Evolutionary conservation across 2,113 vertebrate genomes (phyloP), one percentile per base, ranked within the genome.

Genomic region (Entosphenus tridentatus): DNA sequence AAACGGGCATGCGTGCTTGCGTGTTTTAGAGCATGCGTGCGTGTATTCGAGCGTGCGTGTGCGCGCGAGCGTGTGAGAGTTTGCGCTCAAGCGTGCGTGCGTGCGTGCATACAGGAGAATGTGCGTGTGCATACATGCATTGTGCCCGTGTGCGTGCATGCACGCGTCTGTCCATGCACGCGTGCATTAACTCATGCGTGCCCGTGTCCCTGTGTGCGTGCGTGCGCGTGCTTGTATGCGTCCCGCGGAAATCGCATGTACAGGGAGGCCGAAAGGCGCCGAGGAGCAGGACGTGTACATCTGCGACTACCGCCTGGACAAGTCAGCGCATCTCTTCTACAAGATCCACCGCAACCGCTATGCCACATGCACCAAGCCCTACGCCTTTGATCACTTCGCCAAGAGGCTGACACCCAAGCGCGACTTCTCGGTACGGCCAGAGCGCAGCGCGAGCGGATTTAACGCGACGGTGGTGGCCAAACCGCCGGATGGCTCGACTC

Each of bases 281-380:
- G n/a, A 11, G 21, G 62, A 65, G 21, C n/a, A 65, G 62, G 62
- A 65, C 2, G 21, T 65, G n/a, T 65, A 65, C 62, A 65, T 65
- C 62, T 65, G 62, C 10, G 62, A 65, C 62, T 65, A 65, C 21
- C 62, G 62, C 62, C 62, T 65, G n/a, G 62, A 65, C 62, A 65
- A 65, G 10, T 65, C 62, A 8, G 62, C 62, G 10, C 62, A 65
- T 18, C 62, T 65, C 62, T 65, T 65, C 10, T 65, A 65, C 21
- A 65, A 65, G 62, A 65, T 65, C 62, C 62, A 65, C 62, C 62
- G 62, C 62, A 65, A 65, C 21, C 62, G 62, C 62, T 65, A 65
- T 65, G n/a, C 62, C 62, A 65, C 21, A n/a, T 65, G 62, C 62
- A 65, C 62, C 62, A 65, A 65, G 21, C 62, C 62, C 62, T 65